Conservation (phyloP, 2,113 vertebrate species). For the Cephalopholis sonnerati region DNA sequence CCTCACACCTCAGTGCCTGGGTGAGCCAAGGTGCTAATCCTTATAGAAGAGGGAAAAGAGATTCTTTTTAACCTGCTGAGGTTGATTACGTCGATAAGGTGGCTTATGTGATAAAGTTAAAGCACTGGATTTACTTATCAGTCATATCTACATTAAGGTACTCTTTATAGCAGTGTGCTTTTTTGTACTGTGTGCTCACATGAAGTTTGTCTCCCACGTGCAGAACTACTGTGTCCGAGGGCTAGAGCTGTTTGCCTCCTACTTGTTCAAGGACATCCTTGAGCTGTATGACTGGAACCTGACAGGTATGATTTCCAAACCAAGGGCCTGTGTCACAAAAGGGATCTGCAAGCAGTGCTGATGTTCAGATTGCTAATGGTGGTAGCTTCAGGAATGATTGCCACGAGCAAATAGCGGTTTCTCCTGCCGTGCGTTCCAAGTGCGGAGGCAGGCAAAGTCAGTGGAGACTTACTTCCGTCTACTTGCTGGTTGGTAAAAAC, state of each 20-base stretch:
- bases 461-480: too few species aligned
- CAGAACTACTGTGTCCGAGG: constrained; percentile 98
- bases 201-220: constrained; percentile 15
- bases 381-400: too few species aligned
- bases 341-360: too few species aligned
- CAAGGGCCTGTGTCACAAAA: neutral
- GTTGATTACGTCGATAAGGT: constrained; percentile 62
- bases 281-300: constrained; percentile 99
- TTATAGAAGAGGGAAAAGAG: constrained; percentile 49
- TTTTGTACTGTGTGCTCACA: neutral
- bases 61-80: constrained; percentile 40
- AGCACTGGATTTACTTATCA: constrained; percentile 68
- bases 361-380: too few species aligned
- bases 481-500: too few species aligned
- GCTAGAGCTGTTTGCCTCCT: constrained; percentile 94
- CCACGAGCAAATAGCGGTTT: neutral
- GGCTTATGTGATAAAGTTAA: constrained; percentile 59
- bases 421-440: too few species aligned
- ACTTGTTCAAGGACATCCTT: constrained; percentile 95
- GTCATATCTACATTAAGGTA: constrained; percentile 39
- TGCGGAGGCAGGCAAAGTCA: too few species aligned
- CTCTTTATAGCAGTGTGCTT: neutral
- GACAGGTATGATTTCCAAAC: constrained; percentile 83
- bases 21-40: constrained; percentile 69
- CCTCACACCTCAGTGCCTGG: constrained; percentile 49